Evolutionary conservation across 2,888 invertebrate species (phyloP).

Genomic region (Eupithecia inturbata): DNA sequence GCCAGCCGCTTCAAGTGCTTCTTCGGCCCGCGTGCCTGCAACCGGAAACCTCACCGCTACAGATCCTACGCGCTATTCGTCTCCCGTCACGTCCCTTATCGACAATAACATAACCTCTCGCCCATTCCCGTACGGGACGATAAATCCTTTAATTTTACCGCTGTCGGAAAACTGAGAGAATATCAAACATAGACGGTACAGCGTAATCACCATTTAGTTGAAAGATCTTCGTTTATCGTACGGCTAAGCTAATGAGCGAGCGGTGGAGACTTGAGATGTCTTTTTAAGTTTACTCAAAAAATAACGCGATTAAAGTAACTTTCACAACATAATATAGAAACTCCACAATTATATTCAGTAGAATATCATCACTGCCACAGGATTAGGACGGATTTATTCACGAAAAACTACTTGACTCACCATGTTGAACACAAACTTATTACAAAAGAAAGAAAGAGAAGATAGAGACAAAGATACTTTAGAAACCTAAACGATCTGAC

Average conservation of each 20-base stretch:
- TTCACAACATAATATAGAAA: not conserved
- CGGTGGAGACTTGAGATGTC: not conserved
- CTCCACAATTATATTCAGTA: not conserved
- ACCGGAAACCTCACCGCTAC: conserved; percentile 88
- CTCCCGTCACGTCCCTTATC: not conserved
- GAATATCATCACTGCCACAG: conserved; percentile 29
- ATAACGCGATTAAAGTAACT: not conserved
- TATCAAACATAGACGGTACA: not conserved
- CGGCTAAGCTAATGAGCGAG: not conserved
- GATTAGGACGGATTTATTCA: conserved; percentile 67
- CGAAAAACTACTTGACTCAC: conserved; percentile 61
- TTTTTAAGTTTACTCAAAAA: not conserved
- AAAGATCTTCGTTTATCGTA: not conserved
- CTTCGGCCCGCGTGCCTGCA: conserved; percentile 98
- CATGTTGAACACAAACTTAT: conserved; percentile 75
- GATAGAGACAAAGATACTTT: too few relatives aligned
- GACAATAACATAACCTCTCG: conserved; percentile 23
- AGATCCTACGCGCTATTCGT: conserved; percentile 88
- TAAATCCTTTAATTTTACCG: not conserved
- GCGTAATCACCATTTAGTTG: not conserved
- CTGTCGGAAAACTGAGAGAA: not conserved
- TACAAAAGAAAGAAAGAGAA: conserved; percentile 60
- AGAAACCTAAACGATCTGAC: too few relatives aligned
- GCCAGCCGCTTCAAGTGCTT: conserved; percentile 99
- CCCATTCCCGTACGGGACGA: not conserved